Conservation (phyloP, 37 sponge, comb jelly and placozoan genomes). For the Halisarca cf. caerulea region DNA sequence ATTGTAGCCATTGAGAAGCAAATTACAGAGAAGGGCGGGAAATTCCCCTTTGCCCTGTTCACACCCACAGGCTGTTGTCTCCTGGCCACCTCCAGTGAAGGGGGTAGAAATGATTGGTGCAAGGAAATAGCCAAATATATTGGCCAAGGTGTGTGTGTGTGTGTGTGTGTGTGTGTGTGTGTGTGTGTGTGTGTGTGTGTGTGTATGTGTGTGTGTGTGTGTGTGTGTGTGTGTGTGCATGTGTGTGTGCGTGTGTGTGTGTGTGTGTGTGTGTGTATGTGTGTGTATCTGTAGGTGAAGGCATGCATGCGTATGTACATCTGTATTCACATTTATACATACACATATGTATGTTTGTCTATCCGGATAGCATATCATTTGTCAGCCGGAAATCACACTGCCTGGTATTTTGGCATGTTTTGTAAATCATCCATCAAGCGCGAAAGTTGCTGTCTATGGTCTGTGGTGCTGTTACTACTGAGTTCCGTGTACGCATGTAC, state of each 20-base stretch:
- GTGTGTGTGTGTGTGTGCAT: too few relatives aligned
- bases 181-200: constrained; percentile 1
- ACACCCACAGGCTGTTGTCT: neutral
- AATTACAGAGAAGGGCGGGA: neutral
- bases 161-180: constrained; percentile 21
- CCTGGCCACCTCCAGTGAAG: neutral
- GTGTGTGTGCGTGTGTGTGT: too few relatives aligned
- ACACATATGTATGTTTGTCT: too few relatives aligned
- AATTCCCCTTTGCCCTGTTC: constrained; percentile 8
- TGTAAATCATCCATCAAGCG: too few relatives aligned
- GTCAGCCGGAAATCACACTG: too few relatives aligned
- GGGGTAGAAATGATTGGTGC: neutral
- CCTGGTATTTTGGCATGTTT: too few relatives aligned
- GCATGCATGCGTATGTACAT: neutral
- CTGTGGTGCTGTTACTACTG: too few relatives aligned
- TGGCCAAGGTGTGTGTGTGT: constrained; percentile 19
- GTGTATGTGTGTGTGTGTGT: constrained; percentile 32
- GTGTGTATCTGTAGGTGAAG: too few relatives aligned
- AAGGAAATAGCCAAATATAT: neutral
- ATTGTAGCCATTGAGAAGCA: constrained; percentile 17
- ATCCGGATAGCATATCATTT: too few relatives aligned
- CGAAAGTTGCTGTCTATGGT: too few relatives aligned
- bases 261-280: too few relatives aligned
- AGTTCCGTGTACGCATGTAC: too few relatives aligned
- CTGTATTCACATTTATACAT: neutral